These are phyloP conservation scores for Raphicerus campestris DNA, from an alignment of 2,113 vertebrate species.

Conservation along the genomic window DNA sequence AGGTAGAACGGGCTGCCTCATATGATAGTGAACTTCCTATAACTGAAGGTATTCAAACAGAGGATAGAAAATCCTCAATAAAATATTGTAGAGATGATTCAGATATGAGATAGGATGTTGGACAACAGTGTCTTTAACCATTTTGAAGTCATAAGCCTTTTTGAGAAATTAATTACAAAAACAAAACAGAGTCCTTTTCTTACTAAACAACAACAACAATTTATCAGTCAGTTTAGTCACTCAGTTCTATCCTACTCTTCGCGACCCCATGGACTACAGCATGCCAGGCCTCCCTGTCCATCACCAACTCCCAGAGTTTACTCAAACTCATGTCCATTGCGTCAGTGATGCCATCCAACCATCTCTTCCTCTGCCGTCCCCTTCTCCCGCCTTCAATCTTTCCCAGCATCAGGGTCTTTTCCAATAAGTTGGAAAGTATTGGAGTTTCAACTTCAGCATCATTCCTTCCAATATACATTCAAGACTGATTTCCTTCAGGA, in stretches of 20 bases:
- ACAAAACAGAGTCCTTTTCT: background rate
- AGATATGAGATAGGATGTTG: background rate
- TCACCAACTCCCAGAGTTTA: background rate
- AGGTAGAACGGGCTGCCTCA: background rate
- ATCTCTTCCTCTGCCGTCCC: background rate
- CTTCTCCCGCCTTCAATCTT: rapidly evolving
- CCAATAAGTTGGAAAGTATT: background rate
- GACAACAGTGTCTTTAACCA: background rate
- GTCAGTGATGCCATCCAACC: background rate
- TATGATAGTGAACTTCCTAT: background rate
- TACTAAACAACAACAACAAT: background rate
- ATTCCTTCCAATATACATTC: background rate
- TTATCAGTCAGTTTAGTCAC: background rate
- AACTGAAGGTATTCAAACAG: background rate
- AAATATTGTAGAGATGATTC: background rate
- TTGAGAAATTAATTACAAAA: background rate
- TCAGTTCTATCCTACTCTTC: background rate
- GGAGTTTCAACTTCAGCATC: background rate
- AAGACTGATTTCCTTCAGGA: background rate
- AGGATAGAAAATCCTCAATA: background rate
- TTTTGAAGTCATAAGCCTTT: background rate
- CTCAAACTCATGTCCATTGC: rapidly evolving
- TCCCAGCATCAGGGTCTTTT: background rate
- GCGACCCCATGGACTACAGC: rapidly evolving
- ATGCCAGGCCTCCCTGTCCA: background rate